A percentile compares a stretch with the other conserved stretches of the same genome.
Conservation (phyloP, 2,888 invertebrate species). For the Abrostola triplasia region DNA sequence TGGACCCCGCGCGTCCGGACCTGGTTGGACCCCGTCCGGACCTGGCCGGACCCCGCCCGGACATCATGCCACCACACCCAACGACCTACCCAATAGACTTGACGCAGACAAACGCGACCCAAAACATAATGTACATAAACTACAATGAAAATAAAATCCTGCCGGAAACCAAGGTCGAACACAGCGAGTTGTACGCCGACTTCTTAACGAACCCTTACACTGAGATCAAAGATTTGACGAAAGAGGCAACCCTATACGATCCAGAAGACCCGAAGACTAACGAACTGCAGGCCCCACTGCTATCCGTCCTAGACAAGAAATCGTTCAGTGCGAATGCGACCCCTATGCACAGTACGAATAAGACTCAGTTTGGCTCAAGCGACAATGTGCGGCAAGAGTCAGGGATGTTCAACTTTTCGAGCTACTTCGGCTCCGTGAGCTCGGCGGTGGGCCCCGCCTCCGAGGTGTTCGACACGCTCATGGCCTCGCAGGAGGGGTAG, state of each 20-base stretch:
- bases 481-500: slow-evolving; percentile 82
- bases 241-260: slow-evolving; percentile 73
- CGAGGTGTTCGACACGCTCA: slow-evolving; percentile 88
- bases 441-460: slow-evolving; percentile 86
- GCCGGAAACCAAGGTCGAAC: slow-evolving; percentile 58
- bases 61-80: slow-evolving; percentile 16
- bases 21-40: slow-evolving; percentile 11
- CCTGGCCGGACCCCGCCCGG: slow-evolving; percentile 21
- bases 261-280: slow-evolving; percentile 61
- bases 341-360: slow-evolving; percentile 77
- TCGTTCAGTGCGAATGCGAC: slow-evolving; percentile 81
- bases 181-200: slow-evolving; percentile 84
- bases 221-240: slow-evolving; percentile 70
- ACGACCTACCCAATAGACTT: slow-evolving; percentile 37
- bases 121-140: slow-evolving; percentile 37
- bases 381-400: slow-evolving; percentile 80
- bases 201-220: slow-evolving; percentile 89
- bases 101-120: slow-evolving; percentile 48
- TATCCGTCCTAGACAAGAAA: slow-evolving; percentile 67
- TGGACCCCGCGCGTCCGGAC: slow-evolving; percentile 34
- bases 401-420: slow-evolving; percentile 89
- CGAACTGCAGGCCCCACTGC: slow-evolving; percentile 56
- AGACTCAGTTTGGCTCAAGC: slow-evolving; percentile 81
- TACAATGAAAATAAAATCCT: slow-evolving; percentile 51
- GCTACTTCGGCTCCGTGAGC: slow-evolving; percentile 88